A percentile compares a stretch with the other conserved stretches of the same genome.
phyloP scores from a whole-genome alignment of 2,113 vertebrate genomes.

The Pardalotus punctatus region DNA sequence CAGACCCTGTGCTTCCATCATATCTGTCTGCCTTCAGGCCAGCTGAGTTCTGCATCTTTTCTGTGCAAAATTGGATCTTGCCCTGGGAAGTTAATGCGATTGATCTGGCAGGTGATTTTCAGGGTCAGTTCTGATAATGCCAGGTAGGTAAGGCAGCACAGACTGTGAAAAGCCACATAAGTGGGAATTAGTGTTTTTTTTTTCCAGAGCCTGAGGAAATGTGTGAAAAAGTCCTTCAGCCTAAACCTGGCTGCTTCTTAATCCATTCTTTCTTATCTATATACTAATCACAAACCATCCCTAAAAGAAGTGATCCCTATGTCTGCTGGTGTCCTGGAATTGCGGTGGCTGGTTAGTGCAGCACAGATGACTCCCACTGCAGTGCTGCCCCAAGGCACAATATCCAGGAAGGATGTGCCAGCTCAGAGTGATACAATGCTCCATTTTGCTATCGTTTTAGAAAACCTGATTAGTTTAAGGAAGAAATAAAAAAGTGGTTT shows the following conservation, averaged over 20 bases:
- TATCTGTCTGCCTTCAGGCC: neutral
- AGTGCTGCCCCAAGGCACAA: neutral
- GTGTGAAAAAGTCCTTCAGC: neutral
- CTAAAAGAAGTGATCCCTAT: neutral
- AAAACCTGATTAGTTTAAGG: neutral
- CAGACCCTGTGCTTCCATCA: fast-evolving
- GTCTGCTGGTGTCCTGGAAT: neutral
- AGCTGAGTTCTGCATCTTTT: neutral
- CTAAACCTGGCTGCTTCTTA: neutral
- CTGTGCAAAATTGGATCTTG: neutral
- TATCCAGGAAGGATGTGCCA: neutral
- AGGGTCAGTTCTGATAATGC: neutral
- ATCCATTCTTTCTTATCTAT: neutral
- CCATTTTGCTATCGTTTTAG: neutral
- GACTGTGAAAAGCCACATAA: neutral
- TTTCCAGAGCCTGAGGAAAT: neutral
- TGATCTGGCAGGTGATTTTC: neutral
- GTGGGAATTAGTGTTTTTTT: neutral
- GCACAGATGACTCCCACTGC: neutral
- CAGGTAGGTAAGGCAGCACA: neutral
- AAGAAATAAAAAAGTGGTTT: neutral
- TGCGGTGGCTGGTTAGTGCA: fast-evolving
- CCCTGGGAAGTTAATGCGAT: neutral
- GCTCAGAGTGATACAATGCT: neutral
- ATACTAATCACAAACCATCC: neutral